Evolutionary conservation across 2,113 vertebrate genomes (phyloP), one percentile per base, ranked within the genome.

Genomic region (Blennius ocellaris): DNA sequence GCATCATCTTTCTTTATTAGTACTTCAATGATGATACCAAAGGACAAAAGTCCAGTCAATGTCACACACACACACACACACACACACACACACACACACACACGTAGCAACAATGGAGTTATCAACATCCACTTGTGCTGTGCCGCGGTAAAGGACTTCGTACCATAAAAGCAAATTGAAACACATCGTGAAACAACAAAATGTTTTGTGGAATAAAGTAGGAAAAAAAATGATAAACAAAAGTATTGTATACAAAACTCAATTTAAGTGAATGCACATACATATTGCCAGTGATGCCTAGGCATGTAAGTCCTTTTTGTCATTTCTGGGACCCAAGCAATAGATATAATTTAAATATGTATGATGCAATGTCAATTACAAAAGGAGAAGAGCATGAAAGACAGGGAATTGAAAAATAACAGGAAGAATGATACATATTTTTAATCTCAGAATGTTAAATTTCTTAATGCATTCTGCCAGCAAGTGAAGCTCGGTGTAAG

Each of bases 401-500:
- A 47, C 30, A 51, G 49, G 7, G 16, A 2, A 30, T 30, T 30
- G 21, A 30, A 30, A 30, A 69, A 1, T 9, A 30, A 12, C 6
- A 51, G 41, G 48, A 41, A 56, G 0, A 21, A 39, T 39, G 1
- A 30, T 30, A 49, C 17, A 58, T 3, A 50, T 64, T 70, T 58
- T 40, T 30, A 30, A 44, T 21, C 49, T 50, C 3, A 54, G 10
- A 39, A 52, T 54, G 47, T 71, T 43, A 53, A 75, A 30, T 45
- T 30, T 48, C 39, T 76, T 51, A 12, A 38, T 56, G 16, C 1
- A 66, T n/a, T 30, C 61, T 12, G 21, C 16, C n/a, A 0, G 16
- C n/a, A 44, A 41, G 54, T 45, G 2, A 44, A 16, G 68, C 60
- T 44, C 17, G 50, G 54, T 17, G 15, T 11, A 67, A 53, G 59